phyloP scores from a whole-genome alignment of 2,888 invertebrate species.

The Epinotia bilunana region DNA sequence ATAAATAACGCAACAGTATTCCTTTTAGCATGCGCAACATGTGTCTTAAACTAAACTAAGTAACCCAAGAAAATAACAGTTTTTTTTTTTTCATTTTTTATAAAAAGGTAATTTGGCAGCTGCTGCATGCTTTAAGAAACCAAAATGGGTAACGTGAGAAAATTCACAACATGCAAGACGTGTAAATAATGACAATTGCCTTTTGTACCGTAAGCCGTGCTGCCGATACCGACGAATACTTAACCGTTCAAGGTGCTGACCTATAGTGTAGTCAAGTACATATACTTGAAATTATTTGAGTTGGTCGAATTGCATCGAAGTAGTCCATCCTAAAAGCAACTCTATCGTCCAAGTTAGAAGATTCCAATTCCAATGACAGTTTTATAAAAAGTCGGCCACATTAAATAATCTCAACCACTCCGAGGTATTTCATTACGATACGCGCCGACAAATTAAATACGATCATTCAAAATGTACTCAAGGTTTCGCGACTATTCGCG shows the following conservation, averaged over 20 bases:
- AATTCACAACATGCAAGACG: slow-evolving; percentile 22
- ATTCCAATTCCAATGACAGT: too few species aligned
- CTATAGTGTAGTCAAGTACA: slow-evolving; percentile 4
- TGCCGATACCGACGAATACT: slow-evolving; percentile 18
- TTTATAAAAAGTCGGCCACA: too few species aligned
- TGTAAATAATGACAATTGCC: slow-evolving; percentile 34
- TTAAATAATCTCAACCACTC: neutral
- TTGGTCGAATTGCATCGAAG: too few species aligned
- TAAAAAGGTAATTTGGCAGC: slow-evolving; percentile 1
- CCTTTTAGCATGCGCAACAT: too few species aligned
- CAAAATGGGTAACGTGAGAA: slow-evolving; percentile 1
- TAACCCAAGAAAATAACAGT: neutral
- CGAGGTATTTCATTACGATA: neutral
- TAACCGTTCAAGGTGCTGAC: slow-evolving; percentile 30
- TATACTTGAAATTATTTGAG: neutral
- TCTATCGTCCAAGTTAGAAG: too few species aligned
- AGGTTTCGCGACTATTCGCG: neutral
- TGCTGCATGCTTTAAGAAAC: slow-evolving; percentile 1
- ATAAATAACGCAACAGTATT: too few species aligned
- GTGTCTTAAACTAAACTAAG: neutral
- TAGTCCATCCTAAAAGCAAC: too few species aligned
- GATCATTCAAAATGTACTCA: slow-evolving; percentile 2
- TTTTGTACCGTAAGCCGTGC: slow-evolving; percentile 30
- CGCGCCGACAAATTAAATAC: slow-evolving; percentile 7
- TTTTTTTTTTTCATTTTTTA: neutral